phyloP scores from a whole-genome alignment of 2,888 invertebrate genomes.

The Patella caerulea region DNA sequence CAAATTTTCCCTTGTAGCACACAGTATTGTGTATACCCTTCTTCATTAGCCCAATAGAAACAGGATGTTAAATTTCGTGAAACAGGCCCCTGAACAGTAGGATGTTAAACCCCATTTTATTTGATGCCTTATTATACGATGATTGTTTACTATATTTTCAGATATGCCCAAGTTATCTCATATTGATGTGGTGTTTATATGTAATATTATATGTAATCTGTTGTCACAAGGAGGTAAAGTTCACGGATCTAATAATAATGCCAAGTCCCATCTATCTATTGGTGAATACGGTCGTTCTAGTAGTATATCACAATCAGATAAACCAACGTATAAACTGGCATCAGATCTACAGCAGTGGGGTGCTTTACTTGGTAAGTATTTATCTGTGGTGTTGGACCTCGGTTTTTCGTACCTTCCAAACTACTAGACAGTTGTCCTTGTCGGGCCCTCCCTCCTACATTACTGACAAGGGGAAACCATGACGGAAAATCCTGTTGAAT shows the following conservation, averaged over 20 bases:
- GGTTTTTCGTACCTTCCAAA: no score
- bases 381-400: background rate
- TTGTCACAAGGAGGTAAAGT: slow-evolving; percentile 72
- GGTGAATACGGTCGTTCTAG: slow-evolving; percentile 60
- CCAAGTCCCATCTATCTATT: slow-evolving; percentile 62
- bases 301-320: slow-evolving; percentile 56
- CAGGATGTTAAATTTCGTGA: no score
- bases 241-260: slow-evolving; percentile 62
- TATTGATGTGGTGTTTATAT: slow-evolving; percentile 89
- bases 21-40: no score
- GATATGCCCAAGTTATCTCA: slow-evolving; percentile 91
- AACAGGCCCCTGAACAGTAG: no score
- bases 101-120: no score
- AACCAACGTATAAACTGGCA: slow-evolving; percentile 43
- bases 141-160: slow-evolving; percentile 72
- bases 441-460: no score
- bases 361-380: slow-evolving; percentile 73
- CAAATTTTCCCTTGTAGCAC: no score
- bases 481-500: no score
- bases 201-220: slow-evolving; percentile 90
- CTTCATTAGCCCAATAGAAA: no score
- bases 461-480: no score
- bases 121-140: no score
- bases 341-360: slow-evolving; percentile 71
- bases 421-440: no score